Conservation (phyloP, 2,113 vertebrate genomes). For the Sterna hirundo region DNA sequence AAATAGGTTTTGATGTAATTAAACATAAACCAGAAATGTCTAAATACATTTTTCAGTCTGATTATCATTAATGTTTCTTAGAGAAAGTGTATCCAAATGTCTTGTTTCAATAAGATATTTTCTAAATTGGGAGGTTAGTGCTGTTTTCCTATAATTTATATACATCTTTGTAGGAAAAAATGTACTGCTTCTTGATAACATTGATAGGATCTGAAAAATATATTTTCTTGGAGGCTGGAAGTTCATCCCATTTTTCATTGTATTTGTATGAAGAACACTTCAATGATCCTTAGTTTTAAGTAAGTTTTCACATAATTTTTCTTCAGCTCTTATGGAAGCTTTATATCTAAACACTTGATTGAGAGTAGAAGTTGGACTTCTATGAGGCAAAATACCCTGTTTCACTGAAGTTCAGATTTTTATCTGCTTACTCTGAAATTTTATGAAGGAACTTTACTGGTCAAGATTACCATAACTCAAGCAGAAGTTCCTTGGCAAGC, state of each 20-base stretch:
- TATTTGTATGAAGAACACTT: not conserved
- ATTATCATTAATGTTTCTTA: not conserved
- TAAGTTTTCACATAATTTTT: not conserved
- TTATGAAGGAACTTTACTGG: not conserved
- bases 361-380: not conserved
- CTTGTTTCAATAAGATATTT: not conserved
- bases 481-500: not conserved
- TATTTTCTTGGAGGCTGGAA: not conserved
- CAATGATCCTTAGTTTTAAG: not conserved
- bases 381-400: not conserved
- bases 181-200: not conserved
- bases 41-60: not conserved
- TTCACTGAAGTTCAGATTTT: not conserved
- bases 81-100: not conserved
- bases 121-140: not conserved
- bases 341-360: not conserved
- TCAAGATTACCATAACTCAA: not conserved
- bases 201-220: not conserved
- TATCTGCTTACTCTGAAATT: not conserved
- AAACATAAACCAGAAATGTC: not conserved
- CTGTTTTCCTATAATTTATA: not conserved
- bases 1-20: not conserved
- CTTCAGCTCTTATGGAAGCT: not conserved
- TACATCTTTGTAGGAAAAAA: not conserved
- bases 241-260: not conserved